These are phyloP conservation scores for Heliconius ismenius DNA, from an alignment of 2,888 invertebrate species.

Conservation along the genomic window DNA sequence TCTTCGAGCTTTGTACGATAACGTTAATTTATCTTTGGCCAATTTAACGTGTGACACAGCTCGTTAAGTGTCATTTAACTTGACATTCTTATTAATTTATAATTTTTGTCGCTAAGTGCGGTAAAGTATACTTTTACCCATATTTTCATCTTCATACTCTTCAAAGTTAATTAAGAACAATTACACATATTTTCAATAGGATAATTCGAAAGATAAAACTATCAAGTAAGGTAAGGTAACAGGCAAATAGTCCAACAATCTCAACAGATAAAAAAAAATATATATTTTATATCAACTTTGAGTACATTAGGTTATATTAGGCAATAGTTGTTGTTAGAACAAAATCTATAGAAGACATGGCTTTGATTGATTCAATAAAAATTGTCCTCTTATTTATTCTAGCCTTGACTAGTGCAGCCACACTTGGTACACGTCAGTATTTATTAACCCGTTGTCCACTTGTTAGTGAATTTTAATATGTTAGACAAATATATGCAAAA, in stretches of 20 bases:
- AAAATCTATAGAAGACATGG: conserved; percentile 10
- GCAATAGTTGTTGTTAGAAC: background rate
- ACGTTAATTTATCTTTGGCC: conserved; percentile 10
- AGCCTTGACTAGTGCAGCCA: conserved; percentile 35
- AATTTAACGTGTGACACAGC: conserved; percentile 20
- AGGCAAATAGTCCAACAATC: too few species aligned
- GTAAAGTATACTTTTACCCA: background rate
- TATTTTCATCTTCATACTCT: too few species aligned
- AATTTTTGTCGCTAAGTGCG: background rate
- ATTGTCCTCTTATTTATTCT: conserved; percentile 16
- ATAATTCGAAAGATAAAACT: background rate
- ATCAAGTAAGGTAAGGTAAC: too few species aligned
- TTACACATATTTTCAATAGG: background rate
- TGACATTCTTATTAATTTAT: conserved; percentile 3
- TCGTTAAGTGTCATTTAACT: conserved; percentile 7
- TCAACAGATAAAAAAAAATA: background rate
- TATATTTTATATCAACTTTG: background rate
- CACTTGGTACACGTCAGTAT: conserved; percentile 4
- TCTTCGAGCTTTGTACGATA: conserved; percentile 11
- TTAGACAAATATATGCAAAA: too few species aligned
- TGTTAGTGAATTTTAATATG: background rate
- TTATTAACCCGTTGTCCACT: background rate
- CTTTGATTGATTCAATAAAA: conserved; percentile 30
- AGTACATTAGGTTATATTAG: background rate
- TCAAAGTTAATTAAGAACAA: background rate